Percentiles rank a stretch among this genome's conserved stretches.
These are phyloP conservation scores for Chlorops oryzae DNA, from an alignment of 1,140 invertebrate genomes.

Conservation along the genomic window DNA sequence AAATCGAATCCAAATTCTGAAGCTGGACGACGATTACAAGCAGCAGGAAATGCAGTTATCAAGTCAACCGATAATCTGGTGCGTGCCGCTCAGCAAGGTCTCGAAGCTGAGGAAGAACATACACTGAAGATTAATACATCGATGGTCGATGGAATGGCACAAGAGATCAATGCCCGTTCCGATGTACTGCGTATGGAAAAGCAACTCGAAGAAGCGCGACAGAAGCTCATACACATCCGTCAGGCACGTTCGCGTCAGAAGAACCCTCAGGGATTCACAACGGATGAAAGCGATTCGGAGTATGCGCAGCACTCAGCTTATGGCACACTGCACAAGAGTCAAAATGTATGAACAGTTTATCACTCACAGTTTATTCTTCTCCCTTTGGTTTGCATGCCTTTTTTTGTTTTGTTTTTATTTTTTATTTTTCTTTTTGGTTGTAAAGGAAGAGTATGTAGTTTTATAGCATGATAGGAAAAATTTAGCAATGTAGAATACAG, in stretches of 20 bases:
- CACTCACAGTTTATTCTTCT: not conserved
- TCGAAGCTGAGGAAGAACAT: conserved; percentile 85
- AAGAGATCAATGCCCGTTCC: conserved; percentile 82
- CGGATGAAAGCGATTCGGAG: conserved; percentile 55
- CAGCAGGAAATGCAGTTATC: conserved; percentile 95
- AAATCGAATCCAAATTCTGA: conserved; percentile 95
- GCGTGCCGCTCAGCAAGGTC: conserved; percentile 85
- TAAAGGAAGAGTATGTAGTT: no score
- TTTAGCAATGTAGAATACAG: no score
- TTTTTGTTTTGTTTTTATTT: not conserved
- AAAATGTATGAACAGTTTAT: conserved; percentile 43
- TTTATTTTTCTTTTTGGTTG: conserved; percentile 14
- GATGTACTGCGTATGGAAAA: conserved; percentile 89
- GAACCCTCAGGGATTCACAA: conserved; percentile 52
- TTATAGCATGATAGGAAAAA: no score
- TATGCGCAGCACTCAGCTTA: conserved; percentile 24
- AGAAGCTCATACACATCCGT: conserved; percentile 76
- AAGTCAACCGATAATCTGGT: conserved; percentile 96
- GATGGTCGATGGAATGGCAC: conserved; percentile 90
- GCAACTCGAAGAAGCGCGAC: conserved; percentile 86
- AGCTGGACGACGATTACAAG: conserved; percentile 85
- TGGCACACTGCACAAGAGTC: conserved; percentile 34
- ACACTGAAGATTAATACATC: conserved; percentile 81
- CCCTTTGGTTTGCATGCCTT: not conserved
- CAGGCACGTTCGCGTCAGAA: conserved; percentile 76